Evolutionary conservation across 2,888 invertebrate genomes (phyloP).

Genomic region (Augiades crinisus): DNA sequence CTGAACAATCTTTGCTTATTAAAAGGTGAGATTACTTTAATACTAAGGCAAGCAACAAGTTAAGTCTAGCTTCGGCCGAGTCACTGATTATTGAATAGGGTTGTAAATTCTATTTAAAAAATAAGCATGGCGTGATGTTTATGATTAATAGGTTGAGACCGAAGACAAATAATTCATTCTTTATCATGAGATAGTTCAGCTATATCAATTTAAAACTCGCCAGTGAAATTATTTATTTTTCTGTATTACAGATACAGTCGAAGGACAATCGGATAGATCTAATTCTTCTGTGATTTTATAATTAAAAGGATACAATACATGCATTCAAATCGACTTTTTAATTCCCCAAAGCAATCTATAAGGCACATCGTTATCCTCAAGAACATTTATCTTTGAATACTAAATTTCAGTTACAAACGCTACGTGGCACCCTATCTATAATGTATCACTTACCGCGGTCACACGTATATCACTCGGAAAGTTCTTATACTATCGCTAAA

Average conservation of each 20-base stretch:
- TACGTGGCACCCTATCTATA: neutral
- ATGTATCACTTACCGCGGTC: slow-evolving; percentile 23
- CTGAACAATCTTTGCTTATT: no score
- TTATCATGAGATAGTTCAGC: slow-evolving; percentile 23
- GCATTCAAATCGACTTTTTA: neutral
- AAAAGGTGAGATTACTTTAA: no score
- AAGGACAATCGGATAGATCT: no score
- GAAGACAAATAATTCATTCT: slow-evolving; percentile 25
- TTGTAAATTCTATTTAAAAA: no score
- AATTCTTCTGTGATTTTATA: neutral
- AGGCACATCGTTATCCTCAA: neutral
- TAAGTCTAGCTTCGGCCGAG: no score
- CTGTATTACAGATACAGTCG: neutral
- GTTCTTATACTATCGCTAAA: slow-evolving; percentile 34
- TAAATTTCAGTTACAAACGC: neutral
- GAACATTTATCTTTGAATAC: neutral
- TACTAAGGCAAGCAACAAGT: no score
- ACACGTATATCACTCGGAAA: slow-evolving; percentile 24
- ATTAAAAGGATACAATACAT: no score
- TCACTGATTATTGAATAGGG: no score
- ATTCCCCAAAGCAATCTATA: neutral
- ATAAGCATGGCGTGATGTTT: slow-evolving; percentile 19
- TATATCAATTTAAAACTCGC: slow-evolving; percentile 14
- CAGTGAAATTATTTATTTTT: slow-evolving; percentile 10
- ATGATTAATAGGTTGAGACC: slow-evolving; percentile 16